phyloP scores from a whole-genome alignment of 2,113 vertebrate species.

The Zosterops hypoxanthus region DNA sequence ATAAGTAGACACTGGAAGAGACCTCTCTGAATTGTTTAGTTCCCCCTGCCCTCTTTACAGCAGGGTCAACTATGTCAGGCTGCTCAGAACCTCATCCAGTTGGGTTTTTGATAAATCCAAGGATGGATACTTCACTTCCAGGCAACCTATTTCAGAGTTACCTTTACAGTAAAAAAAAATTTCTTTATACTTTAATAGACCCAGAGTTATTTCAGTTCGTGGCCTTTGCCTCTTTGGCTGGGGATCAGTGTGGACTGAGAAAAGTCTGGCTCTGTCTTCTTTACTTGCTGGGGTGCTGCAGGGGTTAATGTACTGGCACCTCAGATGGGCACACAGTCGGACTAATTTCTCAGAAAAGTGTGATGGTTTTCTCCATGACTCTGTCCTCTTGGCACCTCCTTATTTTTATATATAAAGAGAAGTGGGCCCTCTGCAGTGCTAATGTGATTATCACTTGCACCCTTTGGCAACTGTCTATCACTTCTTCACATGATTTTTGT shows the following conservation, averaged over 20 bases:
- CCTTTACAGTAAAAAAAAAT: neutral
- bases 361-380: neutral
- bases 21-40: neutral
- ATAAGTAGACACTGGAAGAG: neutral
- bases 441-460: rapidly evolving
- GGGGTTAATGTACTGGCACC: neutral
- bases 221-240: neutral
- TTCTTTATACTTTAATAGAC: neutral
- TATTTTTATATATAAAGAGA: neutral
- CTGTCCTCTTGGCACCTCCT: neutral
- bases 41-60: neutral
- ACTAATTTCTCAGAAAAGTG: neutral
- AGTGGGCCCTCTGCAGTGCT: neutral
- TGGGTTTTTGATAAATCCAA: neutral
- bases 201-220: neutral
- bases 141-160: neutral
- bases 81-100: neutral
- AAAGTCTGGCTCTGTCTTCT: neutral
- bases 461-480: neutral
- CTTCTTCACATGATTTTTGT: neutral
- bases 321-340: neutral
- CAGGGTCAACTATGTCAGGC: neutral
- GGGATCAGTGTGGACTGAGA: neutral
- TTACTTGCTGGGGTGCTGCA: neutral
- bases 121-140: neutral